Conservation (phyloP, 2,888 invertebrate species). For the Euproctis similis region DNA sequence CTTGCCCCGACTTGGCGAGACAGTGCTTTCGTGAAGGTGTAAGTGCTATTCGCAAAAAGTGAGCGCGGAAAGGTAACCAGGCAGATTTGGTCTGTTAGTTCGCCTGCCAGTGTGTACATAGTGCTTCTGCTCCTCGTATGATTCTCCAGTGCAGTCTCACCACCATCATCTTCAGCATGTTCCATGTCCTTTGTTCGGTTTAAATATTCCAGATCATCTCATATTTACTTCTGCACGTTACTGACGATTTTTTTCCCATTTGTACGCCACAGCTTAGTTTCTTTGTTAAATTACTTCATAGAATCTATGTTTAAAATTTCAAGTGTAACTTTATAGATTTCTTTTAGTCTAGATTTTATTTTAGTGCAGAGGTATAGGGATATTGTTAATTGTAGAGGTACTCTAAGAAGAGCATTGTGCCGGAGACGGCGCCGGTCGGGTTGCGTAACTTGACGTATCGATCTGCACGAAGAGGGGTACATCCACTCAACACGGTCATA, state of each 20-base stretch:
- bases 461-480: conserved; percentile 59
- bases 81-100: conserved; percentile 18
- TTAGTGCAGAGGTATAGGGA: conserved; percentile 8
- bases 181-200: conserved; percentile 44
- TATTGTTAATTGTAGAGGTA: conserved; percentile 12
- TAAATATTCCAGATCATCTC: conserved; percentile 18
- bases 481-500: conserved; percentile 41
- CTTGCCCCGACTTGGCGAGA: conserved; percentile 33
- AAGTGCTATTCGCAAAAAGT: conserved; percentile 61
- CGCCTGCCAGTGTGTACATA: conserved; percentile 23
- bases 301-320: conserved; percentile 4
- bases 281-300: conserved; percentile 14
- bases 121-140: conserved; percentile 39
- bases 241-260: conserved; percentile 9
- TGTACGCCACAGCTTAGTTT: conserved; percentile 11
- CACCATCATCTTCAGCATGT: conserved; percentile 40
- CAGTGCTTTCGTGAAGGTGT: conserved; percentile 62
- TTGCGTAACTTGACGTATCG: conserved; percentile 72
- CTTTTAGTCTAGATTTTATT: too few relatives aligned
- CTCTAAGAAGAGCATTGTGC: conserved; percentile 29
- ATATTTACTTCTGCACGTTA: conserved; percentile 24
- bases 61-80: conserved; percentile 46
- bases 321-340: conserved; percentile 9
- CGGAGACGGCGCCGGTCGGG: conserved; percentile 53
- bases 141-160: conserved; percentile 29